Conservation (phyloP, 2,888 invertebrate genomes). For the Nematopogon swammerdamellus region DNA sequence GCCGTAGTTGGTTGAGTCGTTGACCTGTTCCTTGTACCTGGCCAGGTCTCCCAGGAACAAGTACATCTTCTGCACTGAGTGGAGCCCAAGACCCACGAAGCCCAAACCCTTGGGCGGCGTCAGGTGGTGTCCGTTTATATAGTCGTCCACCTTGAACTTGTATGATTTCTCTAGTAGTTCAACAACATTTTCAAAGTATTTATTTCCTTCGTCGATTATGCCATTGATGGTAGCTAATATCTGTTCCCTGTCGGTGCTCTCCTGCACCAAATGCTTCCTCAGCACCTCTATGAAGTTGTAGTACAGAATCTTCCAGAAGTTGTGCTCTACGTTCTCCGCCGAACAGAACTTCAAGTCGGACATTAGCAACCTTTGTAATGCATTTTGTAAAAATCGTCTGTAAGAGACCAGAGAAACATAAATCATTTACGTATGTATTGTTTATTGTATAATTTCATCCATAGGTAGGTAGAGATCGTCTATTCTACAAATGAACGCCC, state of each 20-base stretch:
- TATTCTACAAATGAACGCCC: no score
- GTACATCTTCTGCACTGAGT: slow-evolving; percentile 84
- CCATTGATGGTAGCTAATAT: slow-evolving; percentile 63
- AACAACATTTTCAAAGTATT: slow-evolving; percentile 74
- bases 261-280: slow-evolving; percentile 63
- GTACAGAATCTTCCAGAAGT: slow-evolving; percentile 89
- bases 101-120: slow-evolving; percentile 62
- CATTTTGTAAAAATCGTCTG: slow-evolving; percentile 63
- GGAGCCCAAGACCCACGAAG: slow-evolving; percentile 70
- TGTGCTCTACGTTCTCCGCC: slow-evolving; percentile 82
- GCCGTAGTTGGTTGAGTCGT: slow-evolving; percentile 77
- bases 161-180: slow-evolving; percentile 71
- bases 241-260: slow-evolving; percentile 59
- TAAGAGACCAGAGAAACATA: slow-evolving; percentile 11
- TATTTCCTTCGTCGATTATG: slow-evolving; percentile 76
- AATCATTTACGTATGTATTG: no score
- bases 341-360: slow-evolving; percentile 85
- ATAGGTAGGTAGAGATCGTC: no score
- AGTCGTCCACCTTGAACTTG: slow-evolving; percentile 66
- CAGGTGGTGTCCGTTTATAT: slow-evolving; percentile 56
- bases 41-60: slow-evolving; percentile 91
- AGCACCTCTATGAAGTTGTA: slow-evolving; percentile 84
- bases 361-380: slow-evolving; percentile 64
- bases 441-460: no score
- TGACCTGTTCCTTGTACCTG: slow-evolving; percentile 84